Evolutionary conservation across 1,140 invertebrate genomes (phyloP), one percentile per base, ranked within the genome.

Genomic region (Homalodisca vitripennis): DNA sequence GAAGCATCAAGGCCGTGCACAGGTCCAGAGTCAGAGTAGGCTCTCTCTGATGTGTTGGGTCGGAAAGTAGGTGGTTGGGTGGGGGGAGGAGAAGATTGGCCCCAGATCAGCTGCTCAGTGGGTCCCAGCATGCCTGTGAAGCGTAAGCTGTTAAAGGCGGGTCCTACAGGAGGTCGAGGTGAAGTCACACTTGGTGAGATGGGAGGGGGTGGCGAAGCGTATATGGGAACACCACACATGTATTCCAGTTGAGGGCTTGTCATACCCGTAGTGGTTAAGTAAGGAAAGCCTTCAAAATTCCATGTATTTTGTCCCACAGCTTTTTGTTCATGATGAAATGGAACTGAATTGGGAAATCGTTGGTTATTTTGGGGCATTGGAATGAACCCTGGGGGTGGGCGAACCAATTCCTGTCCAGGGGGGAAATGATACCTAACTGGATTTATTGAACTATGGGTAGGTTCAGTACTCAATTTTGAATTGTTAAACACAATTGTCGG

Each of bases 341-440:
- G 34, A 10, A 41, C 34, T 10, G 34, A 17, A 41, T 17, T 41
- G 34, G 17, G 6, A 10, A 10, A 17, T 41, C 17, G 34, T 10
- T 17, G 34, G 34, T 17, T 17, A 17, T 41, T 12, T 53, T 53
- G 48, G 22, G 20, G 10, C 48, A 53, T 3, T 22, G 48, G 48
- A 53, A 14, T 60, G 26, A 60, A 60, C 1, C 55, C 55, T 60
- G 55, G 55, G 29, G 55, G 55, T 27, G 55, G 55, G 26, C 22
- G 12, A n/a, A 20, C 3, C 6, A 20, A 6, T 53, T 53, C 48
- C 3, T 12, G 22, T 12, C 12, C 22, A 14, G 48, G 12, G 22
- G 22, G 48, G 22, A 6, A 53, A 53, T 12, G 3, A 53, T 41
- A 41, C 17, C 34, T 41, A 10, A 17, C 6, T 10, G 34, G 34